Percentiles rank a stretch among this genome's conserved stretches.
These are phyloP conservation scores for Pongo abelii DNA, from an alignment of 2,113 vertebrate genomes.

Conservation along the genomic window DNA sequence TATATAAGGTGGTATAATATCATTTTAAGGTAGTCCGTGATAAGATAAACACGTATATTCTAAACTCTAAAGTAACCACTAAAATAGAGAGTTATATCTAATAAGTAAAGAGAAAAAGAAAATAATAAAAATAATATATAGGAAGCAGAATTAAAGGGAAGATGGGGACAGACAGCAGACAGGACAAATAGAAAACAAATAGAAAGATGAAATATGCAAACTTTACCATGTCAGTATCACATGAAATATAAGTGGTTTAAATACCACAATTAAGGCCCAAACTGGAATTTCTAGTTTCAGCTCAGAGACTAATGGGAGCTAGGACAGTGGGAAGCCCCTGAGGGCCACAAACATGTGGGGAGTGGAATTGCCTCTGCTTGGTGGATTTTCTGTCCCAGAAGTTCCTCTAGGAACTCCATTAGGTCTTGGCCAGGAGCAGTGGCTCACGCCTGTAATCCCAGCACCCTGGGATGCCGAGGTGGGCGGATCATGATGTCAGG, in stretches of 20 bases:
- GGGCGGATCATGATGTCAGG: too few species aligned
- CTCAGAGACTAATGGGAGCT: too few species aligned
- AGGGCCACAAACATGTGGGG: background rate
- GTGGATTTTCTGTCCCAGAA: background rate
- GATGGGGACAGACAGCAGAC: background rate
- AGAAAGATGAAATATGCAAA: background rate
- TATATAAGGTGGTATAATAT: background rate
- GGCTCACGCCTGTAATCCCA: too few species aligned
- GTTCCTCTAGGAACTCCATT: background rate
- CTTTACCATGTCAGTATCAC: background rate
- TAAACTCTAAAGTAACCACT: background rate
- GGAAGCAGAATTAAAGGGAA: background rate
- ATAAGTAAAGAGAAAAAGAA: background rate
- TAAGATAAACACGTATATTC: background rate
- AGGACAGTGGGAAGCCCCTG: too few species aligned
- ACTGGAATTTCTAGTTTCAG: background rate
- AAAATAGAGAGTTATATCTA: background rate
- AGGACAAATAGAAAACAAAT: background rate
- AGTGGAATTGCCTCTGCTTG: too few species aligned
- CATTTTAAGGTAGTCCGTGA: background rate
- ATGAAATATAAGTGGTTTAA: background rate
- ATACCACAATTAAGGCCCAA: background rate
- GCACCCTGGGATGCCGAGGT: too few species aligned
- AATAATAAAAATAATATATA: background rate
- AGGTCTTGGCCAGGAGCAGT: too few species aligned